Conservation (phyloP, 2,888 invertebrate genomes). For the Dicycla oo region DNA sequence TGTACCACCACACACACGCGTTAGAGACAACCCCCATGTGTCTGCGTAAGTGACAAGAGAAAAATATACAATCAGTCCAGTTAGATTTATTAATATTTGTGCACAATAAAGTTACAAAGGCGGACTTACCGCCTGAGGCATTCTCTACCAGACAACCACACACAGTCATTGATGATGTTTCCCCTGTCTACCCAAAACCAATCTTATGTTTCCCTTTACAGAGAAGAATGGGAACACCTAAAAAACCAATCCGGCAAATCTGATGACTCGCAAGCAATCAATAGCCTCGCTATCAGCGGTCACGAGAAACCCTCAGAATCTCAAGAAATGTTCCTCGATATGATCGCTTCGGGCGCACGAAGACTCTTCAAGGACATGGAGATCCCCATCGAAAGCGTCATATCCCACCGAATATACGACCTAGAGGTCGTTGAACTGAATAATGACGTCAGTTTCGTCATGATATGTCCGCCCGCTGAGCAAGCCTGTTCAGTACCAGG, state of each 20-base stretch:
- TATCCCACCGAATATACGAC: constrained; percentile 96
- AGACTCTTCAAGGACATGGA: constrained; percentile 95
- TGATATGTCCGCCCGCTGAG: constrained; percentile 97
- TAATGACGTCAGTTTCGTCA: constrained; percentile 96
- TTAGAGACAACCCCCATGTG: constrained; percentile 98
- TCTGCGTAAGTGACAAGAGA: constrained; percentile 93
- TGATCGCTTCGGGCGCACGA: constrained; percentile 93
- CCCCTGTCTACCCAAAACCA: not conserved
- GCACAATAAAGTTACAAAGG: too few relatives aligned
- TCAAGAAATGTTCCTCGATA: constrained; percentile 95
- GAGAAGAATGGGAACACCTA: constrained; percentile 98
- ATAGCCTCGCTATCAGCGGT: constrained; percentile 79
- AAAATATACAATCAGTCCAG: not conserved
- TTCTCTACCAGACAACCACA: not conserved
- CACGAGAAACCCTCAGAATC: constrained; percentile 92
- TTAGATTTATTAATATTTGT: too few relatives aligned
- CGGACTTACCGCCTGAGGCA: too few relatives aligned
- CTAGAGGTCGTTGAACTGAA: constrained; percentile 98
- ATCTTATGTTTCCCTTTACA: constrained; percentile 80
- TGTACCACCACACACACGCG: constrained; percentile 97
- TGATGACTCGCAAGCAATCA: constrained; percentile 77
- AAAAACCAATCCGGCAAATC: constrained; percentile 90
- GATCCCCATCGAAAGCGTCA: constrained; percentile 92
- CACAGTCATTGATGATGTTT: not conserved
- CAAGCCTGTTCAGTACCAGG: constrained; percentile 97